Evolutionary conservation across 2,888 invertebrate species (phyloP).

Genomic region (Stenodema calcarata): DNA sequence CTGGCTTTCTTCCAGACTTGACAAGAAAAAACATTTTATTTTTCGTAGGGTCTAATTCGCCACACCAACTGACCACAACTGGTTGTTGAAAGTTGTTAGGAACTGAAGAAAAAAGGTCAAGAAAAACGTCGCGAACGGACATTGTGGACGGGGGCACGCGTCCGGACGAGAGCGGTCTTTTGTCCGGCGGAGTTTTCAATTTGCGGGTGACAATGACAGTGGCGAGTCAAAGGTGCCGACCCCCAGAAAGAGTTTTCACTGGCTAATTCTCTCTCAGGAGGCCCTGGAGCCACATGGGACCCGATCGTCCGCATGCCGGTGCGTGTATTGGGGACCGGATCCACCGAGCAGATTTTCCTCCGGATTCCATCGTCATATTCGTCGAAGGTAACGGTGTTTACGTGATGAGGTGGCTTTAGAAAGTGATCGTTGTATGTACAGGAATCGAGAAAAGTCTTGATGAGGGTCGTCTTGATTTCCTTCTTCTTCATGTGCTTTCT

Average conservation of each 20-base stretch:
- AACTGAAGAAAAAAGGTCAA: not conserved
- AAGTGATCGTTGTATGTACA: too few species aligned
- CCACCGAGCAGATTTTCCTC: not conserved
- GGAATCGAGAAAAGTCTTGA: too few species aligned
- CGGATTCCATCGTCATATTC: not conserved
- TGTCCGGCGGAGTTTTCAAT: conserved; percentile 6
- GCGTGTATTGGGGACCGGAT: not conserved
- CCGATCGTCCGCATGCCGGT: not conserved
- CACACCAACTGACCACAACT: not conserved
- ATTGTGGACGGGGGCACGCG: conserved; percentile 7
- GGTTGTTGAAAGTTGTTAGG: not conserved
- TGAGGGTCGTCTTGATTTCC: too few species aligned
- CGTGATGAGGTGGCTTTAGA: too few species aligned
- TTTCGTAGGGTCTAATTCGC: not conserved
- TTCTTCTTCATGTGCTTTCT: too few species aligned
- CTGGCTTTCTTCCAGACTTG: not conserved
- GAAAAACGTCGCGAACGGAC: not conserved
- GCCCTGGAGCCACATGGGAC: not conserved
- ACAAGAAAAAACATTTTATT: not conserved
- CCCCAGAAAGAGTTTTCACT: conserved; percentile 15
- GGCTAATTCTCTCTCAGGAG: not conserved
- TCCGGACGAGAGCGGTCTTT: not conserved
- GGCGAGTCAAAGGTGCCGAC: conserved; percentile 18
- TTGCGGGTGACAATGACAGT: conserved; percentile 4
- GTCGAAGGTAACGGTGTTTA: not conserved